These are phyloP conservation scores for Nesoenas mayeri DNA, from an alignment of 2,113 vertebrate species.

Conservation along the genomic window DNA sequence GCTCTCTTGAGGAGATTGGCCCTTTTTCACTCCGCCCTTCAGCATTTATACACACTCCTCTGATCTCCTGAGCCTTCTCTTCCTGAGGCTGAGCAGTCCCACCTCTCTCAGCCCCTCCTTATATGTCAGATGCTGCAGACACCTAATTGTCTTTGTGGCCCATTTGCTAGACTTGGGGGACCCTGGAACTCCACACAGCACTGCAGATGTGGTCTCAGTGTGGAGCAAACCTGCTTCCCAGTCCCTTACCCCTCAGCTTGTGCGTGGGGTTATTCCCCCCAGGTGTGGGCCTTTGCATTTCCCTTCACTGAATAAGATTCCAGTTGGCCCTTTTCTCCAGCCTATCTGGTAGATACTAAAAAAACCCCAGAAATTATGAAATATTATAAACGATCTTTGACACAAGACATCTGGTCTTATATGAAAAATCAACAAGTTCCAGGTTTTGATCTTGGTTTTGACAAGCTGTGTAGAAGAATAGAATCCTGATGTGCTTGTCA, in stretches of 20 bases:
- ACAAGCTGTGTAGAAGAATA: background rate
- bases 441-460: conserved; percentile 1
- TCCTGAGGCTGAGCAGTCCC: background rate
- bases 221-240: background rate
- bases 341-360: background rate
- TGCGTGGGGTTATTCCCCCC: background rate
- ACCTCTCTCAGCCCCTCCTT: background rate
- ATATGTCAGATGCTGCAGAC: background rate
- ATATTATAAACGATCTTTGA: background rate
- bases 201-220: background rate
- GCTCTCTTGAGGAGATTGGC: background rate
- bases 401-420: background rate
- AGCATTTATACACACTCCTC: background rate
- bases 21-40: background rate
- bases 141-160: background rate
- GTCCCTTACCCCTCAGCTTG: background rate
- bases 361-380: background rate
- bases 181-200: background rate
- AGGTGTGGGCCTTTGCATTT: background rate
- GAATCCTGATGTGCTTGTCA: background rate
- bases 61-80: background rate
- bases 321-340: background rate
- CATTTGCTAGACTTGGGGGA: background rate
- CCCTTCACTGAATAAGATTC: background rate
- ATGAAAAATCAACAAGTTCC: background rate